A percentile compares a stretch with the other conserved stretches of the same genome.
Evolutionary conservation across 2,888 invertebrate genomes (phyloP).

Genomic region (Limnephilus marmoratus): DNA sequence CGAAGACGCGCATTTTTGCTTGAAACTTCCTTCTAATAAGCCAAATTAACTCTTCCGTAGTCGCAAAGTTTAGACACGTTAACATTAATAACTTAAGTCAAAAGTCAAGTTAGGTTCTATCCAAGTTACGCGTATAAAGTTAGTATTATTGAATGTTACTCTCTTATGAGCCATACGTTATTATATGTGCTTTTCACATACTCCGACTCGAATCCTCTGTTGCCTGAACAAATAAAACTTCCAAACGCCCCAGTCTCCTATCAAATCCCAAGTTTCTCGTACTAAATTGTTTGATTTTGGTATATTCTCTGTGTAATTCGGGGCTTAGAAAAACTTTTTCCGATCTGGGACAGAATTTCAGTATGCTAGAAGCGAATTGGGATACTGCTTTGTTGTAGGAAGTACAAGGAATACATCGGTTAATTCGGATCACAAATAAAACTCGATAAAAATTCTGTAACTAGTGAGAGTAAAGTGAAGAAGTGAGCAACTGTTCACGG

Average conservation of each 20-base stretch:
- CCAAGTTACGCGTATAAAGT: not conserved
- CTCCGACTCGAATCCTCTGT: not conserved
- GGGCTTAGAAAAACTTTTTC: not conserved
- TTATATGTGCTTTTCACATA: not conserved
- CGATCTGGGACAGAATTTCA: not conserved
- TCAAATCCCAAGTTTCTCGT: not conserved
- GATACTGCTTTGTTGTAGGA: not conserved
- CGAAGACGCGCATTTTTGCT: not conserved
- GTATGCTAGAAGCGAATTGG: not conserved
- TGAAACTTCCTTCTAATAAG: not conserved
- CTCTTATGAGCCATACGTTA: not conserved
- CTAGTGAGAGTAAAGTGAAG: not conserved
- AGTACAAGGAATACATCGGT: not conserved
- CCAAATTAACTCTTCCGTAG: not conserved
- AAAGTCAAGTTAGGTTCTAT: not conserved
- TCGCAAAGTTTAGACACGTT: not conserved
- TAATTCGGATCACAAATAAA: not conserved
- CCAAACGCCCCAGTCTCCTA: not conserved
- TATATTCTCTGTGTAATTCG: not conserved
- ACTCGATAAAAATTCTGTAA: not conserved
- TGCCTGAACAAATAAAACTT: constrained; percentile 23
- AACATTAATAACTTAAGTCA: constrained; percentile 21
- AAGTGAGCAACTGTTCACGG: not conserved
- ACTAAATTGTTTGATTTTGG: constrained; percentile 16
- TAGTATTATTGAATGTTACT: not conserved